These are phyloP conservation scores for Heterohyrax brucei DNA, from an alignment of 2,797 vertebrate genomes.

Conservation along the genomic window DNA sequence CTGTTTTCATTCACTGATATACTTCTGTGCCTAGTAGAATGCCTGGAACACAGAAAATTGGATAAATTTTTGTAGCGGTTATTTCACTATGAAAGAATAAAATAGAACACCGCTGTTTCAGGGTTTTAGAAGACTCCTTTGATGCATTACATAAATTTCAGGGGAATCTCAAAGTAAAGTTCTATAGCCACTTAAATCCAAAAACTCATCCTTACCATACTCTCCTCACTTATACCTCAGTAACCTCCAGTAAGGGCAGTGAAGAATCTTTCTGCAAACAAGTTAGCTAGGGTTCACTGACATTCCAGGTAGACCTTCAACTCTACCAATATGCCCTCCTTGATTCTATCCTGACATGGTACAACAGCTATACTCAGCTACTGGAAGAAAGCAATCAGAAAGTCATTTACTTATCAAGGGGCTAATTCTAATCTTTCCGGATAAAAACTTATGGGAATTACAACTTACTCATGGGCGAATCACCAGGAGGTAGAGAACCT, in stretches of 20 bases:
- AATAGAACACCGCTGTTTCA: not conserved
- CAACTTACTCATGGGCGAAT: not conserved
- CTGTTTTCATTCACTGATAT: not conserved
- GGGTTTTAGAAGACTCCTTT: not conserved
- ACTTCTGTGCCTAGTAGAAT: not conserved
- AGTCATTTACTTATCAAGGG: not conserved
- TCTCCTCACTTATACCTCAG: not conserved
- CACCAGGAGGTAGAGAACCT: not conserved
- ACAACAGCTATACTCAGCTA: not conserved
- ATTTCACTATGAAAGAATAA: not conserved
- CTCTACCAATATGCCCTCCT: not conserved
- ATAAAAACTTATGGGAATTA: slow-evolving; percentile 20
- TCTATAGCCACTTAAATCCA: not conserved
- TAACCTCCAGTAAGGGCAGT: not conserved
- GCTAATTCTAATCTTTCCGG: not conserved
- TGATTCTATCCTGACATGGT: slow-evolving; percentile 4
- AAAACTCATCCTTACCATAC: not conserved
- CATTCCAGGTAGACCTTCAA: slow-evolving; percentile 14
- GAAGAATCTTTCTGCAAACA: not conserved
- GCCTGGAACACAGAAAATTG: not conserved
- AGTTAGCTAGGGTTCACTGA: not conserved
- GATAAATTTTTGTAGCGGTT: not conserved
- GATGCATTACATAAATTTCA: not conserved
- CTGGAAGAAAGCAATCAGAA: slow-evolving; percentile 32
- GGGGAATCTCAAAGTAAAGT: not conserved